Evolutionary conservation across 2,797 vertebrate genomes (phyloP), one percentile per base, ranked within the genome.

Genomic region (Nyctibius grandis): DNA sequence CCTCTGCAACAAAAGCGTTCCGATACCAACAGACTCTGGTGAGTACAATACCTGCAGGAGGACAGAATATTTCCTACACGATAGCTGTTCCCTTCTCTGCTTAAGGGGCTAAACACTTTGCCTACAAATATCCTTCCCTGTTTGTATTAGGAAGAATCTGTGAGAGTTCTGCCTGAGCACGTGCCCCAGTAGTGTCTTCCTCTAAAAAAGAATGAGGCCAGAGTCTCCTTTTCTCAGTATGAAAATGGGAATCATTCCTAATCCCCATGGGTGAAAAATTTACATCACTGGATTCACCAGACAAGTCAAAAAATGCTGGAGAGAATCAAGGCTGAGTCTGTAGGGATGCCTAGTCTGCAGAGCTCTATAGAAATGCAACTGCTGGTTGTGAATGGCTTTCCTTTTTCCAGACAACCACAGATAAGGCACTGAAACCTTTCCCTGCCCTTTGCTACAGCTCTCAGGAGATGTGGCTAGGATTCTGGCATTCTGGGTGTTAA

Each of bases 1-100:
- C 98, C 83, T 98, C 98, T 98, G 98, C 98, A 97, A 98, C 98
- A 91, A 99, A 98, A 98, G 98, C 98, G 36, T 98, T 99, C 95
- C 98, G 97, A 94, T 99, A 99, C 97, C 99, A 99, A 86, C 98
- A 99, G 96, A 99, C 98, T 94, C 97, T 99, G 99, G 99, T 99
- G 98, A 98, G 98, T 97, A 92, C 14, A 2, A 45, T 42, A 84
- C 76, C 82, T 95, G 69, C 45, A 85, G 48, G 38, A 76, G 75
- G 60, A 36, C 38, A 50, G 70, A 73, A 25, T 33, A 34, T 23
- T 87, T 90, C 48, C 53, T 57, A 15, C 4, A 10, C 0, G 14
- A 31, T 40, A 76, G 50, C 67, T 80, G 59, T 79, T 89, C 28
- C 34, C 8, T 91, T 34, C 63, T 59, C 57, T 89, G 44, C 57